Conservation (phyloP, 2,888 invertebrate species). For the Epirrhoe tristata region DNA sequence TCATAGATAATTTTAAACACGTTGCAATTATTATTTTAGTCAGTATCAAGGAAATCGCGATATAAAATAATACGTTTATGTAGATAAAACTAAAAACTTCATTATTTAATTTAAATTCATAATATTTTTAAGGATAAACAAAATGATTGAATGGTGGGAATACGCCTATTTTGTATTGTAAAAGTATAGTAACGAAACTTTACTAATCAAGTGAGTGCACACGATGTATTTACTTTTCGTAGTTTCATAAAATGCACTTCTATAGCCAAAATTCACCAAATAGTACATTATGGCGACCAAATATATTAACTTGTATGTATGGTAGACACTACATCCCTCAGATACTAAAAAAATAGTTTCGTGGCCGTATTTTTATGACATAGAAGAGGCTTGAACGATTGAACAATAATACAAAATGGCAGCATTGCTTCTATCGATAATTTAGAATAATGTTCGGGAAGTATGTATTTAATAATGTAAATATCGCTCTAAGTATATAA, state of each 20-base stretch:
- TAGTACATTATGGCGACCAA: constrained; percentile 19
- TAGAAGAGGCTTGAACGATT: constrained; percentile 33
- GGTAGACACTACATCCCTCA: constrained; percentile 3
- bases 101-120: constrained; percentile 59
- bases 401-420: constrained; percentile 43
- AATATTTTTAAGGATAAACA: constrained; percentile 43
- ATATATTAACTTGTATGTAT: constrained; percentile 5
- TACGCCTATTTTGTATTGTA: constrained; percentile 24
- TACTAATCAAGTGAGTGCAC: background rate
- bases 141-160: constrained; percentile 20
- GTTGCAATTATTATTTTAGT: constrained; percentile 2
- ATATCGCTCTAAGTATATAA: constrained; percentile 76
- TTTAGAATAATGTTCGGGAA: constrained; percentile 51
- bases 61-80: constrained; percentile 34
- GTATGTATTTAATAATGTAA: constrained; percentile 72
- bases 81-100: constrained; percentile 68
- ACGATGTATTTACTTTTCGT: background rate
- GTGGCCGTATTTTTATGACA: constrained; percentile 35
- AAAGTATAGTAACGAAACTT: constrained; percentile 39
- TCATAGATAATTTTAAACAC: background rate
- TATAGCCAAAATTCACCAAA: constrained; percentile 7
- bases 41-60: constrained; percentile 11
- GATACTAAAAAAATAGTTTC: constrained; percentile 30
- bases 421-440: constrained; percentile 59
- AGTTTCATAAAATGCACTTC: constrained; percentile 3